Percentiles rank a stretch among this genome's conserved stretches.
These are phyloP conservation scores for Prinia subflava DNA, from an alignment of 2,113 vertebrate genomes.

Conservation along the genomic window DNA sequence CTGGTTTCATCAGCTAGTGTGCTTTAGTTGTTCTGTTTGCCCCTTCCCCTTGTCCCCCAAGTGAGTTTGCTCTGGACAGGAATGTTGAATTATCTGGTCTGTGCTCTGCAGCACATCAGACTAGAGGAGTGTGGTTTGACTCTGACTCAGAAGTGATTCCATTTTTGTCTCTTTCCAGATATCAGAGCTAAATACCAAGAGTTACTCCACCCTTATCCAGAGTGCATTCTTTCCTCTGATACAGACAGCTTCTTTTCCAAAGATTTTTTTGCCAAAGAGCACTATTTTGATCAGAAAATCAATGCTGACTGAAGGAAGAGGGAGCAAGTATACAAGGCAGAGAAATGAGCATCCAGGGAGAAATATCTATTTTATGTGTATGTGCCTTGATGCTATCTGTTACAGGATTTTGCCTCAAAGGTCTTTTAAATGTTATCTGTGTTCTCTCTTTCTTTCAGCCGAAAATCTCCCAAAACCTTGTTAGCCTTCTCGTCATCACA, in stretches of 20 bases:
- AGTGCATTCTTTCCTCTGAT: not conserved
- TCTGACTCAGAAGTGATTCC: not conserved
- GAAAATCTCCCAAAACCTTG: not conserved
- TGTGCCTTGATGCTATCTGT: not conserved
- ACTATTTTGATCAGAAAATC: not conserved
- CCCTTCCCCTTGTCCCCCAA: rapidly evolving
- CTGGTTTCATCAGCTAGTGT: not conserved
- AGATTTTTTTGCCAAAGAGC: not conserved
- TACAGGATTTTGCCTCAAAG: not conserved
- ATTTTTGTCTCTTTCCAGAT: not conserved
- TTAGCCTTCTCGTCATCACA: not conserved
- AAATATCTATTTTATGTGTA: not conserved
- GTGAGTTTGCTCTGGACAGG: not conserved
- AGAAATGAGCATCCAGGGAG: not conserved
- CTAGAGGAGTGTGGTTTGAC: not conserved
- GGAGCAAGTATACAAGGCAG: not conserved
- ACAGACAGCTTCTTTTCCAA: not conserved
- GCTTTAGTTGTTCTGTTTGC: not conserved
- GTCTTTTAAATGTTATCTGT: not conserved
- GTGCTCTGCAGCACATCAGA: not conserved
- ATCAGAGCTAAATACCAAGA: not conserved
- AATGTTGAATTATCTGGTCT: not conserved
- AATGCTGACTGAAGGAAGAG: not conserved
- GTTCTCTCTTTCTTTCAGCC: not conserved
- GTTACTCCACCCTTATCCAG: not conserved